These are phyloP conservation scores for Argynnis bischoffii DNA, from an alignment of 2,888 invertebrate species.

Conservation along the genomic window DNA sequence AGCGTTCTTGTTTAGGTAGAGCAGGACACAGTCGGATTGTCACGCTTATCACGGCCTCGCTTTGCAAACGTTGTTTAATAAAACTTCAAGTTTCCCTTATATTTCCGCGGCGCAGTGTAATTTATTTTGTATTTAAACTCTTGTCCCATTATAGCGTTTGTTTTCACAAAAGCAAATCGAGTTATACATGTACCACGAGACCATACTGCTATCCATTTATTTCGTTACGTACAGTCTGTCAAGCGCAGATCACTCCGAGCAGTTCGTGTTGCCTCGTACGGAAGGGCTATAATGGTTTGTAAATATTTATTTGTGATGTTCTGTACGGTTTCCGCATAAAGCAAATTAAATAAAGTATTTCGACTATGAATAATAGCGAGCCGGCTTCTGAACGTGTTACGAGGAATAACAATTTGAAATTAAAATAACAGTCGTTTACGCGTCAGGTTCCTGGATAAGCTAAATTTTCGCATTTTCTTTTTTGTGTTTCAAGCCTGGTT, in stretches of 20 bases:
- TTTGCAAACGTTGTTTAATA: conserved; percentile 38
- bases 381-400: conserved; percentile 42
- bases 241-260: conserved; percentile 1
- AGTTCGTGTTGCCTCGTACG: conserved; percentile 12
- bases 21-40: conserved; percentile 22
- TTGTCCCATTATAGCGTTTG: conserved; percentile 65
- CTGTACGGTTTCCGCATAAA: conserved; percentile 60
- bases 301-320: conserved; percentile 23
- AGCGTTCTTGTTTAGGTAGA: conserved; percentile 9
- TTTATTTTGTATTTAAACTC: conserved; percentile 70
- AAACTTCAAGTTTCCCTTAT: conserved; percentile 38
- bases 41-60: conserved; percentile 29
- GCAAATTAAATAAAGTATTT: conserved; percentile 76
- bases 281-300: conserved; percentile 24
- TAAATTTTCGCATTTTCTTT: conserved; percentile 26
- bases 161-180: conserved; percentile 75
- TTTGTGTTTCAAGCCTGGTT: conserved; percentile 12
- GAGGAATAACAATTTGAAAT: conserved; percentile 39
- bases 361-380: conserved; percentile 63
- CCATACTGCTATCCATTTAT: conserved; percentile 70
- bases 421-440: conserved; percentile 45
- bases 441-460: conserved; percentile 42
- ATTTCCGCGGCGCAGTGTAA: conserved; percentile 46
- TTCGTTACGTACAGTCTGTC: conserved; percentile 61
- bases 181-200: conserved; percentile 68